These are phyloP conservation scores for Cottus gobio DNA, from an alignment of 2,113 vertebrate species.

Conservation along the genomic window DNA sequence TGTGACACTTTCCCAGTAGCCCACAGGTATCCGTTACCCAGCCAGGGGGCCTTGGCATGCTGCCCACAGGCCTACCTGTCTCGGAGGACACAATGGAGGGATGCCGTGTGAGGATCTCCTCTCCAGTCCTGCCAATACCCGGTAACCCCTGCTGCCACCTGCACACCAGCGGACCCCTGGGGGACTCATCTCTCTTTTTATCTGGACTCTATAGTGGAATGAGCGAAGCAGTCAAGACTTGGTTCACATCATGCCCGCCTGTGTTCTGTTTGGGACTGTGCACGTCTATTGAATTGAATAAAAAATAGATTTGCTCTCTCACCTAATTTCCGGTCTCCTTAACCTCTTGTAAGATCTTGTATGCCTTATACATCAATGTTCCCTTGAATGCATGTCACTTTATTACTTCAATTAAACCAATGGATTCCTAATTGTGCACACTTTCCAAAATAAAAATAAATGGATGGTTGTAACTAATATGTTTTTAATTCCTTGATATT, in stretches of 20 bases:
- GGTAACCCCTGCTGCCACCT: constrained; percentile 5
- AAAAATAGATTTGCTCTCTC: not conserved
- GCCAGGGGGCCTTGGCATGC: constrained; percentile 52
- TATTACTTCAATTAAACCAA: not conserved
- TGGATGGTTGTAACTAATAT: not conserved
- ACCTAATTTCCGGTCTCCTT: not conserved
- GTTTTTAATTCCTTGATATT: not conserved
- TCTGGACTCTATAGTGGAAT: constrained; percentile 10
- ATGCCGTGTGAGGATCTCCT: constrained; percentile 37
- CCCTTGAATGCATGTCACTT: not conserved
- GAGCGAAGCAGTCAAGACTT: constrained; percentile 15
- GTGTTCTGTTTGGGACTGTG: not conserved
- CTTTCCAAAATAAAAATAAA: not conserved
- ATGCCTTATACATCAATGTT: not conserved
- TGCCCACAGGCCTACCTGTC: constrained; percentile 54
- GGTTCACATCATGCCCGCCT: not conserved
- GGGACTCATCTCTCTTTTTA: constrained; percentile 33
- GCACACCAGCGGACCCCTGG: not conserved
- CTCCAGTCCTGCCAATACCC: constrained; percentile 6
- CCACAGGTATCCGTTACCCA: constrained; percentile 74
- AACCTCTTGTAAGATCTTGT: not conserved
- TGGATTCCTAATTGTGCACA: not conserved
- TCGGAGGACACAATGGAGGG: constrained; percentile 57
- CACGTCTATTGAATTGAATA: not conserved
- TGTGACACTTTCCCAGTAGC: constrained; percentile 76